These are phyloP conservation scores for Ditula angustiorana DNA, from an alignment of 2,888 invertebrate species.

Conservation along the genomic window DNA sequence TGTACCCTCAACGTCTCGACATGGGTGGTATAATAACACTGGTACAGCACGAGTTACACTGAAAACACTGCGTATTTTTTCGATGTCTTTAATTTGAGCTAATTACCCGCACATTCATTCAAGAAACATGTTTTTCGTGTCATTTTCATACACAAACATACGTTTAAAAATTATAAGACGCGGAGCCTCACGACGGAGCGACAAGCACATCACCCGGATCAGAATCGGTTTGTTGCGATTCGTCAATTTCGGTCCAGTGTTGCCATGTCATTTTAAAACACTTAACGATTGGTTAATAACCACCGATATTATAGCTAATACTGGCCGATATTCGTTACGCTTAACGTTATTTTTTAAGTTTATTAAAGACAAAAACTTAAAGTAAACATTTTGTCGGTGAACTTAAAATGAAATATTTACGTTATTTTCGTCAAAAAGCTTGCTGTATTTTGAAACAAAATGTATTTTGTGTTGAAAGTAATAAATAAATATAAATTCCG, in stretches of 20 bases:
- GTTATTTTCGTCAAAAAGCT: too few relatives aligned
- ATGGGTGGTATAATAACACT: constrained; percentile 49
- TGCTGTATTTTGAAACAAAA: too few relatives aligned
- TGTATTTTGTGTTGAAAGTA: too few relatives aligned
- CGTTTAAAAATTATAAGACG: constrained; percentile 52
- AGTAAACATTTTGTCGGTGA: too few relatives aligned
- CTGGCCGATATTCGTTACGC: not conserved
- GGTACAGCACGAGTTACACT: constrained; percentile 53
- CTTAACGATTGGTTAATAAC: not conserved
- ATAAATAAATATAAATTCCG: too few relatives aligned
- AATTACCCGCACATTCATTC: constrained; percentile 56
- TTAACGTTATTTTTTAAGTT: too few relatives aligned
- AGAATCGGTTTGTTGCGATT: constrained; percentile 64
- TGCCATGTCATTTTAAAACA: constrained; percentile 37
- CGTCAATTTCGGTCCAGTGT: constrained; percentile 52
- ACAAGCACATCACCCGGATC: constrained; percentile 60
- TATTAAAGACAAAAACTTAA: too few relatives aligned
- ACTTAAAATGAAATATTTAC: too few relatives aligned
- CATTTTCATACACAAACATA: constrained; percentile 73
- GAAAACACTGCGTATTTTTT: constrained; percentile 37
- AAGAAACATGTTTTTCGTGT: constrained; percentile 53
- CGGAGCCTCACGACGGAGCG: constrained; percentile 50
- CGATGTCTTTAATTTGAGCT: constrained; percentile 17
- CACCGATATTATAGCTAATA: not conserved
- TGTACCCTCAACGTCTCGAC: constrained; percentile 63